phyloP scores from a whole-genome alignment of 2,113 vertebrate genomes.

The zebrafish (Danio rerio) region DNA sequence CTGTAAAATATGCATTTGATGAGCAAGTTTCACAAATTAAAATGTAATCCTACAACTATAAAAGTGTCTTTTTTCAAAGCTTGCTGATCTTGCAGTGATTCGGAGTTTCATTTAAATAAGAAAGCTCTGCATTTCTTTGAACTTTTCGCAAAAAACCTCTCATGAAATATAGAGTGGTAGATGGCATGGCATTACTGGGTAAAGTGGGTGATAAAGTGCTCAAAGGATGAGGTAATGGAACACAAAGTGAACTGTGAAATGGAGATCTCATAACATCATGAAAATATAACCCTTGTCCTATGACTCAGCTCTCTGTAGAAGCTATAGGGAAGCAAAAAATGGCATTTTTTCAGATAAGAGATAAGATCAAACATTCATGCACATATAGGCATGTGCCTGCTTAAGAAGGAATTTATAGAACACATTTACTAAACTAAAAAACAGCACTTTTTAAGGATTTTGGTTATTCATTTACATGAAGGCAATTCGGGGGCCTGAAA shows the following conservation, averaged over 20 bases:
- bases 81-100: background rate
- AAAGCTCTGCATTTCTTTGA: background rate
- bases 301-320: constrained; percentile 3
- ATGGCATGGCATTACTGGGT: background rate
- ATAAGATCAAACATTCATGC: background rate
- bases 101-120: background rate
- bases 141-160: too few species aligned
- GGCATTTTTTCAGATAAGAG: background rate
- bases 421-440: too few species aligned
- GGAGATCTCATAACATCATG: background rate
- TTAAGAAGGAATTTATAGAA: background rate
- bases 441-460: too few species aligned
- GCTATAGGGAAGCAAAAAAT: background rate
- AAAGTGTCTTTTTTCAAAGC: background rate
- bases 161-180: background rate
- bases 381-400: background rate
- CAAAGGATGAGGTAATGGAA: background rate
- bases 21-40: background rate
- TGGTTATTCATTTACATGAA: too few species aligned
- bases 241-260: background rate
- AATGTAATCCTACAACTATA: background rate
- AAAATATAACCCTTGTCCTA: background rate
- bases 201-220: background rate
- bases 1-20: background rate
- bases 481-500: too few species aligned